Evolutionary conservation across 2,888 invertebrate species (phyloP).

Genomic region (Masnerella sp.): DNA sequence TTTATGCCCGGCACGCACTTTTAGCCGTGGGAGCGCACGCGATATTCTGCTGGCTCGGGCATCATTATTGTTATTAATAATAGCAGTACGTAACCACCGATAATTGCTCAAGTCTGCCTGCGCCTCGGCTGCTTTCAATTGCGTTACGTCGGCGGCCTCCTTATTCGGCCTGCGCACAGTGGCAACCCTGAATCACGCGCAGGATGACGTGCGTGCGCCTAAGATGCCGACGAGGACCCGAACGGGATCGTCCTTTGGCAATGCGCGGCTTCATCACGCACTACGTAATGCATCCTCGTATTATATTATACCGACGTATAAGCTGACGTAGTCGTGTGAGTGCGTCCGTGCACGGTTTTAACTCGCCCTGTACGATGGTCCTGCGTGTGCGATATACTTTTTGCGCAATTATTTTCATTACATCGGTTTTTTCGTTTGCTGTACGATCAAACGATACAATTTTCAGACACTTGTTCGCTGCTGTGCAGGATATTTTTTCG

Average conservation of each 20-base stretch:
- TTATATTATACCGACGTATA: constrained; percentile 19
- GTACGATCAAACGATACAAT: constrained; percentile 32
- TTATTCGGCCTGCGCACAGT: constrained; percentile 52
- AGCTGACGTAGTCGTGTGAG: no score
- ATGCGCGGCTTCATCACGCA: constrained; percentile 51
- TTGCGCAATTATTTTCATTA: constrained; percentile 50
- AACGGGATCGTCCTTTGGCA: constrained; percentile 55
- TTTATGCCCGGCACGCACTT: constrained; percentile 75
- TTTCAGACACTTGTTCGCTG: constrained; percentile 8
- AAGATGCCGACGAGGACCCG: constrained; percentile 40
- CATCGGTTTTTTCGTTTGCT: constrained; percentile 12
- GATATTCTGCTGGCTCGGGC: constrained; percentile 69
- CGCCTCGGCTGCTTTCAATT: constrained; percentile 74
- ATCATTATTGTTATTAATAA: constrained; percentile 76
- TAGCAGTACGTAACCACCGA: constrained; percentile 75
- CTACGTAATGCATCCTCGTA: constrained; percentile 37
- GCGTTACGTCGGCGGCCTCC: constrained; percentile 54
- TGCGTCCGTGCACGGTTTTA: background rate
- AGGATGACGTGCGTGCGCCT: constrained; percentile 60
- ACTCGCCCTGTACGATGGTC: background rate
- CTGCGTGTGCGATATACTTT: constrained; percentile 37
- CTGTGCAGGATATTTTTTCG: background rate
- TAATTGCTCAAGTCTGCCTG: constrained; percentile 76
- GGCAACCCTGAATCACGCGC: constrained; percentile 53
- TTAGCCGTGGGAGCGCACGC: constrained; percentile 77